phyloP scores from a whole-genome alignment of 2,113 vertebrate species.

The Mus pahari region DNA sequence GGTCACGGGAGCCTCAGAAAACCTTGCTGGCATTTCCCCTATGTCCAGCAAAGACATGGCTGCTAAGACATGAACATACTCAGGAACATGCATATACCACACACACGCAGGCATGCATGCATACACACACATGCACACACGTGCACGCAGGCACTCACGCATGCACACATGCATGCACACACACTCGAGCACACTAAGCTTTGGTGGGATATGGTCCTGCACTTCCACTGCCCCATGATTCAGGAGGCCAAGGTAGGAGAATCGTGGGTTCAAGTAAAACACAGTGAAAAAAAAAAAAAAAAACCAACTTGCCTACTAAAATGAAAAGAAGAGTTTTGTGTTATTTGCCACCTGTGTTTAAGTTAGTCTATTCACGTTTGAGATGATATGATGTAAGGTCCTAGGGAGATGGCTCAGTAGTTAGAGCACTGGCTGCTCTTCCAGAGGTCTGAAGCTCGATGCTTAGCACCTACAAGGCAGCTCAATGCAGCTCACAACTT shows the following conservation, averaged over 20 bases:
- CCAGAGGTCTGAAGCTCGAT: not conserved
- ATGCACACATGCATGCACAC: not conserved
- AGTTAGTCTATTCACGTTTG: not conserved
- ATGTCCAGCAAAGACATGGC: not conserved
- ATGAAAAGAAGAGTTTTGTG: not conserved
- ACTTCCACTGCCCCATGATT: not conserved
- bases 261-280: not conserved
- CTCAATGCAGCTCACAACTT: not conserved
- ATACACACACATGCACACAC: not conserved
- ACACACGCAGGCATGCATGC: not conserved
- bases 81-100: not conserved
- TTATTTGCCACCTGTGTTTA: not conserved
- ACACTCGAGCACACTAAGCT: not conserved
- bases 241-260: not conserved
- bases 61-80: not conserved
- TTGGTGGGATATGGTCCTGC: not conserved
- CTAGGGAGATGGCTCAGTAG: not conserved
- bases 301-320: too few relatives aligned
- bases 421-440: not conserved
- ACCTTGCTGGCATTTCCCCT: not conserved
- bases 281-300: not conserved
- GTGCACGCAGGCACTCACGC: not conserved
- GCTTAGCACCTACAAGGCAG: not conserved
- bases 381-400: not conserved
- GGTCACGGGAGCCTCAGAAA: not conserved